Evolutionary conservation across 92 coral and sea anemone genomes (phyloP), one percentile per base, ranked within the genome.

Genomic region (Bergia sp.): DNA sequence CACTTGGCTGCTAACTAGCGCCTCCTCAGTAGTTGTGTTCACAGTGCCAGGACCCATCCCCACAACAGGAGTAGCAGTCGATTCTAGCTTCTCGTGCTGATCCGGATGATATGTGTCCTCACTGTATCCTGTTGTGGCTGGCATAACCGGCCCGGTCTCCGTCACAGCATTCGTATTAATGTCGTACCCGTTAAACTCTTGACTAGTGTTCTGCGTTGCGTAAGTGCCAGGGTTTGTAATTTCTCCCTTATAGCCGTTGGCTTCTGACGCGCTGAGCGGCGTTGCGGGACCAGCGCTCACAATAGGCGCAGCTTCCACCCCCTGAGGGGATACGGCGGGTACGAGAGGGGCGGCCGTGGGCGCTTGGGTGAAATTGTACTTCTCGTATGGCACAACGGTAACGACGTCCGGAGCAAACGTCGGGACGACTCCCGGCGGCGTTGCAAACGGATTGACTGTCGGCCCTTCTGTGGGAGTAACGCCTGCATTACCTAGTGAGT

Each of bases 321-420:
- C 85, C 72, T 57, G 49, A 37, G 72, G 45, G n/a, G 7, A 12
- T 36, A 37, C 45, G 57, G 29, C 37, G 6, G 82, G 66, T 21
- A 45, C 40, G 2, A 43, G 40, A 69, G 87, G 79, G 43, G 79
- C 87, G 15, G 44, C 87, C 10, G 87, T 84, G 65, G 87, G 87
- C 37, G 90, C 81, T 13, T 85, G 80, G 12, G 97, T 95, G 79
- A 93, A 94, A 40, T 93, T 94, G 76, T 89, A 93, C 85, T 93
- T 93, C 15, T 86, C 76, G 73, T 81, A 36, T 1, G 87, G 97
- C 11, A 91, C 93, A 41, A 87, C 80, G 18, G 90, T 91, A 37
- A 91, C 89, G 40, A 86, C 85, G 87, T 93, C 97, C 47, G 97
- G 97, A 3, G 81, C 94, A 2, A 89, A 76, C 16, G 94, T 94